A percentile compares a stretch with the other conserved stretches of the same genome.
Conservation (phyloP, 2,888 invertebrate species). For the Epinotia brunnichana region DNA sequence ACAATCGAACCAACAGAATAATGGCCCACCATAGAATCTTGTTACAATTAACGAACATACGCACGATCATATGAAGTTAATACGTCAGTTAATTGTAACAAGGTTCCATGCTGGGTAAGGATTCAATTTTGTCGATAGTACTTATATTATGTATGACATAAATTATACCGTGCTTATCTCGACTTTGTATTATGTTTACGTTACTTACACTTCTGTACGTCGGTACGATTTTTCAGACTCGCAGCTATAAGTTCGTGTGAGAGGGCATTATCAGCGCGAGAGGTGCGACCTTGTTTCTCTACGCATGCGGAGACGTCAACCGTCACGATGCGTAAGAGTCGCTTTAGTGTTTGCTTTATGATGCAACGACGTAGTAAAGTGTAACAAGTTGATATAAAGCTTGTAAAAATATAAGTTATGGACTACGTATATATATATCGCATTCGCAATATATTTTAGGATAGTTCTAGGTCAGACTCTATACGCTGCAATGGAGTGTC, state of each 20-base stretch:
- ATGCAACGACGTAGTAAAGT: slow-evolving; percentile 25
- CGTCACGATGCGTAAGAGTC: slow-evolving; percentile 58
- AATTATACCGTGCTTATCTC: no score
- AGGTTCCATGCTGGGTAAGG: no score
- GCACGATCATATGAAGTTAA: no score
- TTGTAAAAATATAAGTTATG: slow-evolving; percentile 15
- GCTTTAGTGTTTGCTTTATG: slow-evolving; percentile 49
- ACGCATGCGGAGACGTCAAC: slow-evolving; percentile 52
- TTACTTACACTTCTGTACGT: not conserved
- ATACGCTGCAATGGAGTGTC: not conserved
- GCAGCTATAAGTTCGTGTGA: slow-evolving; percentile 12
- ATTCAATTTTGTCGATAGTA: no score
- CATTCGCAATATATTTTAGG: not conserved
- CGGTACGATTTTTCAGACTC: not conserved
- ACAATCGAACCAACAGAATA: no score
- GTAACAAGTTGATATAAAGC: no score
- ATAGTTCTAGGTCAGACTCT: not conserved
- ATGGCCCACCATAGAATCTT: no score
- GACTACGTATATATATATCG: not conserved
- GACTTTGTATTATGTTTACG: no score
- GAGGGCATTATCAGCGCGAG: slow-evolving; percentile 23
- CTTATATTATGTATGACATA: no score
- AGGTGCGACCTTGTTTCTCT: slow-evolving; percentile 61
- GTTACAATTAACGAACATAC: no score
- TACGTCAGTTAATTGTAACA: no score